Evolutionary conservation across 2,797 vertebrate species (phyloP).

Genomic region (Galagoides demidoff): DNA sequence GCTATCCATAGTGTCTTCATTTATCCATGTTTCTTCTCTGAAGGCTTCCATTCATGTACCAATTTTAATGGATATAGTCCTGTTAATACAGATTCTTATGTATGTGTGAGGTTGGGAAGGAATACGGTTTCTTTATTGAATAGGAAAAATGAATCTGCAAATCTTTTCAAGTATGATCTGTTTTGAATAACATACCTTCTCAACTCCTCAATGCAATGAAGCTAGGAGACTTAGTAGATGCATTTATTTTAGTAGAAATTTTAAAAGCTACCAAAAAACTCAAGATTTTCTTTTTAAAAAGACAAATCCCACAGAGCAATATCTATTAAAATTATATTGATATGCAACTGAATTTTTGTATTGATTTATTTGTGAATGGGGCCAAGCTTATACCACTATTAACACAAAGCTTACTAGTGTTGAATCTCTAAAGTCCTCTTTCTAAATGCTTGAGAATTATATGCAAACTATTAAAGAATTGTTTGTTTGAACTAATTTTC

Average conservation of each 20-base stretch:
- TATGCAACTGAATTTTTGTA: neutral
- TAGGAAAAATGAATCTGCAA: neutral
- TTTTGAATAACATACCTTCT: neutral
- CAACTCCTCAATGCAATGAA: neutral
- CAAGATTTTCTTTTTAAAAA: constrained; percentile 42
- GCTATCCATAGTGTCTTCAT: neutral
- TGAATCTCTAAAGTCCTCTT: constrained; percentile 49
- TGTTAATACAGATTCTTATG: constrained; percentile 7
- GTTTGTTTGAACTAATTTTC: constrained; percentile 56
- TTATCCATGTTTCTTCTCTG: neutral
- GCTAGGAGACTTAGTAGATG: neutral
- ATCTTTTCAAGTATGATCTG: neutral
- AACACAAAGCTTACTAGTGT: constrained; percentile 56
- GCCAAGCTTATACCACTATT: neutral
- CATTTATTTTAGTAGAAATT: neutral
- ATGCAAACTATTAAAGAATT: constrained; percentile 55
- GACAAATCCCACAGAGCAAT: neutral
- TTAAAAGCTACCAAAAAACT: constrained; percentile 56
- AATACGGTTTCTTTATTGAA: constrained; percentile 21
- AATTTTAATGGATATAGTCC: neutral
- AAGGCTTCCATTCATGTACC: neutral
- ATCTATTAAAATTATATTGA: constrained; percentile 27
- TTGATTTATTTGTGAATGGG: neutral
- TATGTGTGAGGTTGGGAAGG: constrained; percentile 12
- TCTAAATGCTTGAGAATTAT: neutral